A percentile compares a stretch with the other conserved stretches of the same genome.
Conservation (phyloP, 2,797 vertebrate genomes). For the Gouania willdenowi region DNA sequence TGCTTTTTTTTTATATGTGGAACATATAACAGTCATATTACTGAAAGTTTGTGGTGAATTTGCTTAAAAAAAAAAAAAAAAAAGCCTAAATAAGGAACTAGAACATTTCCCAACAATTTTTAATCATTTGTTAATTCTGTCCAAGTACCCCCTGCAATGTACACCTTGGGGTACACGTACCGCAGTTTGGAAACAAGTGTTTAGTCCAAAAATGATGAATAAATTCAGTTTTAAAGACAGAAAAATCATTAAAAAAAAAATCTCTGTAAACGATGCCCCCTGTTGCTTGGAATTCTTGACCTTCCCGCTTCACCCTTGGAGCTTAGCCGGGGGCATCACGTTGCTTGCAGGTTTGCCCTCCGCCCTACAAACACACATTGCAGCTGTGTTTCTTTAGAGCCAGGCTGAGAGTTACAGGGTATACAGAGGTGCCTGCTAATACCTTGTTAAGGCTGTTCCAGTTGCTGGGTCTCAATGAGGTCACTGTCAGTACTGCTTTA, state of each 20-base stretch:
- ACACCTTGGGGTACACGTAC: too few relatives aligned
- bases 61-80: too few relatives aligned
- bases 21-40: too few relatives aligned
- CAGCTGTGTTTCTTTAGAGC: conserved; percentile 75
- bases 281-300: conserved; percentile 51
- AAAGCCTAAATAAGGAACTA: too few relatives aligned
- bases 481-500: conserved; percentile 81
- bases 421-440: conserved; percentile 77
- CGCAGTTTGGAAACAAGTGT: too few relatives aligned
- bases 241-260: conserved; percentile 20
- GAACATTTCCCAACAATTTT: too few relatives aligned
- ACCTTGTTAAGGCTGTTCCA: conserved; percentile 78
- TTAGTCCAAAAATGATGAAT: neutral
- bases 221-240: neutral
- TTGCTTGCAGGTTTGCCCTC: conserved; percentile 57
- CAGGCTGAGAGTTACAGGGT: conserved; percentile 48
- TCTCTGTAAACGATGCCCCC: conserved; percentile 20
- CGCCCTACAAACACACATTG: conserved; percentile 48
- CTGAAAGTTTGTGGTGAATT: too few relatives aligned
- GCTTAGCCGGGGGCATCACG: conserved; percentile 51
- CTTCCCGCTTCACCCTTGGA: conserved; percentile 53
- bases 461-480: conserved; percentile 75
- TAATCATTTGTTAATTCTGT: too few relatives aligned
- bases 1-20: too few relatives aligned
- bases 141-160: too few relatives aligned